These are phyloP conservation scores for Macropodus opercularis DNA, from an alignment of 2,797 vertebrate species.

Conservation along the genomic window DNA sequence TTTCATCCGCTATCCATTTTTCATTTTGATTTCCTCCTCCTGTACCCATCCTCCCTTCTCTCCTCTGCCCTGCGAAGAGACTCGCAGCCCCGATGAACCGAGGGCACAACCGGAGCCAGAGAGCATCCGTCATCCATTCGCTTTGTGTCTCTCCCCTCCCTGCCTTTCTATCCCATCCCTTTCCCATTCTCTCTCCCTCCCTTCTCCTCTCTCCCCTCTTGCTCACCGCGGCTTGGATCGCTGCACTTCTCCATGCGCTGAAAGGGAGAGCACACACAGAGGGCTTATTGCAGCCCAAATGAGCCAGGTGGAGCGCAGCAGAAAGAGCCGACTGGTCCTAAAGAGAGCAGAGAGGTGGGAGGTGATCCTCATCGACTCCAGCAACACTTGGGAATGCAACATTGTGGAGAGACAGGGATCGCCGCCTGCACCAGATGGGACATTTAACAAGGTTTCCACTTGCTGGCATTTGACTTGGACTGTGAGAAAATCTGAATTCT, in stretches of 20 bases:
- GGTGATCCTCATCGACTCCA: constrained; percentile 38
- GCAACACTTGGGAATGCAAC: constrained; percentile 28
- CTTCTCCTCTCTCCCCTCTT: constrained; percentile 23
- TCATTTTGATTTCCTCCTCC: constrained; percentile 33
- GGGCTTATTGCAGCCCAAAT: constrained; percentile 48
- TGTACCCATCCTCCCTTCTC: constrained; percentile 13
- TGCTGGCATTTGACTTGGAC: constrained; percentile 21
- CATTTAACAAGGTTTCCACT: constrained; percentile 40
- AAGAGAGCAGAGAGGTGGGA: constrained; percentile 30
- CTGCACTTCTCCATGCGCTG: constrained; percentile 59
- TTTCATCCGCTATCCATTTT: constrained; percentile 38
- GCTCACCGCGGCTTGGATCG: constrained; percentile 39
- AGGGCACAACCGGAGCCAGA: constrained; percentile 56
- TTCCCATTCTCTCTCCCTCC: constrained; percentile 27
- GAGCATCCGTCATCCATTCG: constrained; percentile 75
- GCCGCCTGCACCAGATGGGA: constrained; percentile 26
- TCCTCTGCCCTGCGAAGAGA: constrained; percentile 29
- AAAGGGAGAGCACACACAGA: constrained; percentile 58
- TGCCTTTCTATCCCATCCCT: constrained; percentile 28
- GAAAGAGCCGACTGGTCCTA: constrained; percentile 41
- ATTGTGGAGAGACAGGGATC: constrained; percentile 29
- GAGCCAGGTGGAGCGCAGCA: constrained; percentile 51
- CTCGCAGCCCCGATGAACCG: constrained; percentile 46
- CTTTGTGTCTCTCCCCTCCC: constrained; percentile 36
- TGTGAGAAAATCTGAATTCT: constrained; percentile 7